These are phyloP conservation scores for Leptestheria dahalacensis DNA, from an alignment of 1,140 invertebrate genomes.

Conservation along the genomic window DNA sequence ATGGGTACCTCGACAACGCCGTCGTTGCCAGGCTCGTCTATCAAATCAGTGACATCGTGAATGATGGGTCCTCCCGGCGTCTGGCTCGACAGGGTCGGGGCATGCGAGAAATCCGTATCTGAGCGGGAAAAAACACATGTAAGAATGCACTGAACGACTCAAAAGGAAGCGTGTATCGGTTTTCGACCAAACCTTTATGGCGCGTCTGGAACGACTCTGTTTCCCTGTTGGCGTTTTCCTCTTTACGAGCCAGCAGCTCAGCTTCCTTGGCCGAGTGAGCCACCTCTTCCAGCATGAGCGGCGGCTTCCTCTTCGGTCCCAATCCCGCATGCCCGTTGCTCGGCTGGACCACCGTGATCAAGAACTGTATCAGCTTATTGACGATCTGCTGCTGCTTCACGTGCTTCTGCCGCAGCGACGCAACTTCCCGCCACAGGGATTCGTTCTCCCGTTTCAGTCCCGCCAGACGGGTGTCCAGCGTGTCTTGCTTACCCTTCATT, in stretches of 20 bases:
- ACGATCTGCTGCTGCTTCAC: conserved; percentile 94
- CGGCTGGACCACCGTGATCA: conserved; percentile 75
- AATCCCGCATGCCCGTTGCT: conserved; percentile 32
- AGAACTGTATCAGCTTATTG: conserved; percentile 89
- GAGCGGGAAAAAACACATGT: not conserved
- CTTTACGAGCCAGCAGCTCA: not conserved
- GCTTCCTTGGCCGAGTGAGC: not conserved
- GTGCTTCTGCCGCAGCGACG: conserved; percentile 78
- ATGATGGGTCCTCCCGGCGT: conserved; percentile 39
- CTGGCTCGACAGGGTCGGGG: conserved; percentile 21
- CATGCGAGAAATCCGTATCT: not conserved
- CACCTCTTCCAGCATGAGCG: not conserved
- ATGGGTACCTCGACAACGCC: not conserved
- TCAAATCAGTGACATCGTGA: conserved; percentile 35
- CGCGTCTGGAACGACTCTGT: not conserved
- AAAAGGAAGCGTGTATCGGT: not conserved
- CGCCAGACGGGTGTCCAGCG: conserved; percentile 63
- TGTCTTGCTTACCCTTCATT: conserved; percentile 77
- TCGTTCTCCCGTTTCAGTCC: conserved; percentile 91
- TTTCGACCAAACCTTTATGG: not conserved
- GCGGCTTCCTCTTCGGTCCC: conserved; percentile 25
- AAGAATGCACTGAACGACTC: not conserved
- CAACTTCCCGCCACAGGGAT: conserved; percentile 88
- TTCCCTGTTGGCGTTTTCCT: not conserved
- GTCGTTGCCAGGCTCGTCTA: conserved; percentile 21